Evolutionary conservation across 2,888 invertebrate genomes (phyloP).

Genomic region (Meiosimyza decipiens): DNA sequence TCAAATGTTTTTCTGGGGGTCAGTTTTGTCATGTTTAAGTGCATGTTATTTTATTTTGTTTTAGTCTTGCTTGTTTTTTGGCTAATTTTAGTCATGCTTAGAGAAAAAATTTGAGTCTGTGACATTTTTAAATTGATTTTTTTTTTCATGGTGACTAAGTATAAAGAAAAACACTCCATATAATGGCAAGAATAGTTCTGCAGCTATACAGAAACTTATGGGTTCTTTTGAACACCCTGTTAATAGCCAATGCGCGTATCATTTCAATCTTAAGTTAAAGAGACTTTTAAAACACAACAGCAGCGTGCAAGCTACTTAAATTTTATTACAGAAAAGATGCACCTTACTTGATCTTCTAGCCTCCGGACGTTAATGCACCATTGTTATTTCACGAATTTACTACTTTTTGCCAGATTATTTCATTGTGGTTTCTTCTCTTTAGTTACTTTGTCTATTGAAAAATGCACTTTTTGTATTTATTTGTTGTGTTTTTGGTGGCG

Average conservation of each 20-base stretch:
- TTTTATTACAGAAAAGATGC: slow-evolving; percentile 2
- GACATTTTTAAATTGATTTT: background rate
- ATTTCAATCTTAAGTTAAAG: too few species aligned
- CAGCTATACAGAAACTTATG: too few species aligned
- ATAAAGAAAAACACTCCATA: background rate
- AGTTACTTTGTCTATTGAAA: background rate
- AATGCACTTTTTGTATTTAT: background rate
- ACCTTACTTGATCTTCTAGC: slow-evolving; percentile 21
- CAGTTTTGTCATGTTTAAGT: too few species aligned
- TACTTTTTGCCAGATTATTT: slow-evolving; percentile 1
- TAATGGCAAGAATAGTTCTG: background rate
- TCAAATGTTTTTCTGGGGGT: too few species aligned
- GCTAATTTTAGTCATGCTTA: background rate
- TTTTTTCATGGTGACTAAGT: background rate
- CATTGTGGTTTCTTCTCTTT: background rate
- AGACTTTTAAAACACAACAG: background rate
- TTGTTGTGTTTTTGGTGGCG: background rate
- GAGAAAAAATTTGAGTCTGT: background rate
- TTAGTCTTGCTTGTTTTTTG: too few species aligned
- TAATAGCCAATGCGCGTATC: background rate
- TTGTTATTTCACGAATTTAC: slow-evolving; percentile 32
- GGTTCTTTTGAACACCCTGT: background rate
- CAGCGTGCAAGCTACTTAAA: background rate
- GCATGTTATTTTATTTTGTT: too few species aligned
- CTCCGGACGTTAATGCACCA: slow-evolving; percentile 24